Base-by-base conservation (phyloP, 1,140 invertebrate species). In the Pararge aegeria region DNA sequence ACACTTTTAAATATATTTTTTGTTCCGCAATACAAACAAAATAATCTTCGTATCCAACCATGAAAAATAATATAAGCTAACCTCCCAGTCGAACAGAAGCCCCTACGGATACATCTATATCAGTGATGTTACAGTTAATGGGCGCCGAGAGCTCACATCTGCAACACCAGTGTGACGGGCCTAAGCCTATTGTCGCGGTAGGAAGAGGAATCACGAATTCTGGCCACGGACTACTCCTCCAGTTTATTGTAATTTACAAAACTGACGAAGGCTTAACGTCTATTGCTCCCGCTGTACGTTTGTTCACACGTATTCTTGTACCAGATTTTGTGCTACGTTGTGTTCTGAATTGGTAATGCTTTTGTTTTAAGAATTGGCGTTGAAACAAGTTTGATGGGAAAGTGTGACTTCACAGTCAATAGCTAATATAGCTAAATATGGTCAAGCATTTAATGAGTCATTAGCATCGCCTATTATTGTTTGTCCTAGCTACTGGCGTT, bases 231-330 rank as follows among this genome's bases (percentile, higher is more conserved):
- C 73, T 64, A 59, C 73, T 76, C 64, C 78, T 78, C 74, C 74
- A 80, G 82, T 84, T 87, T 83, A 85, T 83, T 80, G 79, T 87
- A 83, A 87, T 85, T 87, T 87, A 85, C 77, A 85, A 87, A 87
- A 82, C 80, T 80, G 76, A 79, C 74, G 72, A 70, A 66, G 75
- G 75, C 76, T 80, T 86, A 79, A 68, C 73, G 69, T 69, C 69
- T 73, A 78, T 78, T 68, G 70, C 78, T 73, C 58, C 64, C 50
- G 50, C 7, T 69, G 61, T 68, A 74, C 66, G 64, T 78, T 78
- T 82, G 66, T 76, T 70, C 59, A 46, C 38, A 40, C 53, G 38
- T 58, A 54, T 60, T 64, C 42, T 55, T 55, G 34, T 60, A 64
- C 49, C 55, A 53, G 40, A 60, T 48, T 53, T 68, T 66, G 66